Evolutionary conservation across 2,113 vertebrate genomes (phyloP), one percentile per base, ranked within the genome.

Genomic region (Pterophyllum scalare): DNA sequence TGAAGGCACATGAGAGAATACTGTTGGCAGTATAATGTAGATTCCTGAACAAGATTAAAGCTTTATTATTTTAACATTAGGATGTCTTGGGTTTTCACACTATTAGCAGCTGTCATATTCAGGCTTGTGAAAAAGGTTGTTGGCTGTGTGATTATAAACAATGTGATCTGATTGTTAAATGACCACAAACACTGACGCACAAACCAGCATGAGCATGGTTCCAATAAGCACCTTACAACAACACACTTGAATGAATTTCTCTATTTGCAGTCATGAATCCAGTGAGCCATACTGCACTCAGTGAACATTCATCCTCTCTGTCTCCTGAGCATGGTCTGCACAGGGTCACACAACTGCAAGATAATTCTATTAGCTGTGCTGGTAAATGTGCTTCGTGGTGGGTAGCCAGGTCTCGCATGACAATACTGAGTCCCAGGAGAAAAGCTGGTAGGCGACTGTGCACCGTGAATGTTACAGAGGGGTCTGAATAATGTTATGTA

Each of bases 371-470:
- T 24, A 22, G 82, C 46, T 20, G 56, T 15, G 62, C 64, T 82
- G 75, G 75, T 75, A 77, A 79, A 87, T 76, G 83, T 75, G 85
- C 76, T 85, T 74, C 26, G 77, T 78, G 61, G 82, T 31, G 31
- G 80, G 65, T 19, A 70, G 59, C 59, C 33, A 19, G 38, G 67
- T 62, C 12, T 19, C 75, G 79, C 75, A 79, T 81, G 82, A 88
- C 75, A 79, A 72, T 35, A 60, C 49, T 8, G 49, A 59, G 61
- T 74, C 93, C 81, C 87, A 24, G 38, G 88, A 85, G 86, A 81
- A 59, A 13, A 72, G 58, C 75, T 43, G 6, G 38, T 2, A 7
- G 75, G 31, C 28, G 13, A 58, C 74, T 14, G 22, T 60, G 62
- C 64, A 59, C 26, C 2, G 26, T 65, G 76, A 81, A 74, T 52